A percentile compares a stretch with the other conserved stretches of the same genome.
Conservation (phyloP, 2,888 invertebrate genomes). For the Mallateleia sp. region DNA sequence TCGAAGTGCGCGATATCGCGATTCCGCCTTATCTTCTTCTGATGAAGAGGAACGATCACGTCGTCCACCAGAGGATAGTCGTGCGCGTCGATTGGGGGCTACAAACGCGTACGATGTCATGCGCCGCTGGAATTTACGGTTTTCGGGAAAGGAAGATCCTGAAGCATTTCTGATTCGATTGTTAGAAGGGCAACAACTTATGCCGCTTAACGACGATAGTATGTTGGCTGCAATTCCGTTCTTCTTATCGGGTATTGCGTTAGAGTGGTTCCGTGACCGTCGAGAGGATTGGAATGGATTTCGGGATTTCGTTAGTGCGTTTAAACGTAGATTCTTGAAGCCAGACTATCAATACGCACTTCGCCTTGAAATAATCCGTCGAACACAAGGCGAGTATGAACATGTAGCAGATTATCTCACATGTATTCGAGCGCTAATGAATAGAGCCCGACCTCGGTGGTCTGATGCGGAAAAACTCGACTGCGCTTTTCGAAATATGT, state of each 20-base stretch:
- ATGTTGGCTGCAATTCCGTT: slow-evolving; percentile 14
- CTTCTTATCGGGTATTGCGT: slow-evolving; percentile 25
- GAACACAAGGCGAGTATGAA: not conserved
- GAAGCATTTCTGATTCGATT: slow-evolving; percentile 22
- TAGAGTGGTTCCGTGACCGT: slow-evolving; percentile 21
- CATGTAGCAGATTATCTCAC: not conserved
- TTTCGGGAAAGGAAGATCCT: slow-evolving; percentile 35
- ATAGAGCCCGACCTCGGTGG: not conserved
- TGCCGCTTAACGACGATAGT: slow-evolving; percentile 19
- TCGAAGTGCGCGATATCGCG: too few relatives aligned
- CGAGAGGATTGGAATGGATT: not conserved
- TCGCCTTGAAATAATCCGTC: not conserved
- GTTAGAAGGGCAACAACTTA: slow-evolving; percentile 7
- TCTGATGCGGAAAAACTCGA: not conserved
- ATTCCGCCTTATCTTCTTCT: too few relatives aligned
- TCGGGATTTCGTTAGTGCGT: not conserved
- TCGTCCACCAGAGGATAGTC: too few relatives aligned
- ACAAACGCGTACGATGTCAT: slow-evolving; percentile 25
- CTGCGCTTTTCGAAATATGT: not conserved
- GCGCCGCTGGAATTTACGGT: slow-evolving; percentile 37
- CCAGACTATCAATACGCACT: not conserved
- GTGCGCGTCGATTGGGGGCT: too few relatives aligned
- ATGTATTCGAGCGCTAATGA: not conserved
- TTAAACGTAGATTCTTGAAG: not conserved
- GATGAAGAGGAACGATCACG: too few relatives aligned